Conservation (phyloP, 2,888 invertebrate genomes). For the Euclidia mi region DNA sequence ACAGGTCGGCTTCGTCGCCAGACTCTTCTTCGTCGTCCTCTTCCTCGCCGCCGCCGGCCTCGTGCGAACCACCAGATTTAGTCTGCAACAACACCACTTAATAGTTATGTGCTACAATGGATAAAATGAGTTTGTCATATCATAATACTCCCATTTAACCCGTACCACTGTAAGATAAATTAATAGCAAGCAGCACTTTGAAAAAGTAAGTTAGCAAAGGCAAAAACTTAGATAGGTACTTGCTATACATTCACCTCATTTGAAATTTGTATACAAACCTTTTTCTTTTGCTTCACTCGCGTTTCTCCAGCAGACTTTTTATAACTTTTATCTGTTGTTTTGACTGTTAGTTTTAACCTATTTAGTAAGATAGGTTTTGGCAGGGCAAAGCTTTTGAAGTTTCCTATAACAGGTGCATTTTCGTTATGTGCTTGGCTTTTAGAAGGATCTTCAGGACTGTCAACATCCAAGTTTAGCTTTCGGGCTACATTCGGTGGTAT, state of each 20-base stretch:
- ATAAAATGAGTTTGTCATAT: not conserved
- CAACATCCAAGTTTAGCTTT: conserved; percentile 76
- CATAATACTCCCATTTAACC: not conserved
- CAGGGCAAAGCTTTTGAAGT: conserved; percentile 87
- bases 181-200: conserved; percentile 1
- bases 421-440: conserved; percentile 68
- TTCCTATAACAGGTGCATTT: conserved; percentile 81
- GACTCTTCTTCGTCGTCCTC: conserved; percentile 91
- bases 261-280: conserved; percentile 77
- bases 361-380: conserved; percentile 87
- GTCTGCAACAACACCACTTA: conserved; percentile 75
- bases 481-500: conserved; percentile 70
- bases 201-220: not conserved
- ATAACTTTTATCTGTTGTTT: conserved; percentile 71
- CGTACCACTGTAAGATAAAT: not conserved
- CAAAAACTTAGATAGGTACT: not conserved
- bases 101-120: conserved; percentile 6
- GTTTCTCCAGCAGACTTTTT: conserved; percentile 68
- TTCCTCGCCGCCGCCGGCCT: conserved; percentile 84
- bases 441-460: conserved; percentile 61
- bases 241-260: conserved; percentile 15
- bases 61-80: conserved; percentile 73
- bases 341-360: conserved; percentile 82
- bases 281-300: conserved; percentile 73
- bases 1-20: conserved; percentile 92